Evolutionary conservation across 2,113 vertebrate species (phyloP).

Genomic region (Promerops cafer): DNA sequence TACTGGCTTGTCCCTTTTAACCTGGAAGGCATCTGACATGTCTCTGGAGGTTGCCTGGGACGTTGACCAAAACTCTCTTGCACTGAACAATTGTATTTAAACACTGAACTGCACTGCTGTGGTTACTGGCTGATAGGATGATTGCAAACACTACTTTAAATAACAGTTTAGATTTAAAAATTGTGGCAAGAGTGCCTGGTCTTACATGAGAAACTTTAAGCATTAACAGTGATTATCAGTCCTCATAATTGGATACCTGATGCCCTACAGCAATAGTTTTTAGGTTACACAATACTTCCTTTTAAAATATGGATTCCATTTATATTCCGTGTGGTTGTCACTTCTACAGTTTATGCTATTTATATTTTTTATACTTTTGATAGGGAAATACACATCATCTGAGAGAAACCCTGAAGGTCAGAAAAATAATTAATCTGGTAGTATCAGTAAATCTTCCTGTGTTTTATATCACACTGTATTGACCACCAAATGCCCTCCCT

Average conservation of each 20-base stretch:
- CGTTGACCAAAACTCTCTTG: background rate
- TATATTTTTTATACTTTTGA: background rate
- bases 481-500: background rate
- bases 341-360: background rate
- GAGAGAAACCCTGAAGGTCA: background rate
- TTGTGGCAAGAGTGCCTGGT: background rate
- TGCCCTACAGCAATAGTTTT: background rate
- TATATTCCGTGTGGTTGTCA: background rate
- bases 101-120: background rate
- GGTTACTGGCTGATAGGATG: background rate
- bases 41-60: background rate
- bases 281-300: background rate
- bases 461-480: background rate
- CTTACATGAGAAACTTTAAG: background rate
- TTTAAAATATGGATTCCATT: background rate
- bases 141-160: background rate
- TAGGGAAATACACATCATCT: background rate
- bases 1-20: background rate
- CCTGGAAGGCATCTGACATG: background rate
- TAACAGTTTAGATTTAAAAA: background rate
- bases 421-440: background rate
- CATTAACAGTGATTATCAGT: background rate
- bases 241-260: background rate
- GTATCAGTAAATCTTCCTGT: background rate
- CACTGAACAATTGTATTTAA: background rate